A percentile compares a stretch with the other conserved stretches of the same genome.
phyloP scores from a whole-genome alignment of 2,888 invertebrate species.

The Brachyptera putata region DNA sequence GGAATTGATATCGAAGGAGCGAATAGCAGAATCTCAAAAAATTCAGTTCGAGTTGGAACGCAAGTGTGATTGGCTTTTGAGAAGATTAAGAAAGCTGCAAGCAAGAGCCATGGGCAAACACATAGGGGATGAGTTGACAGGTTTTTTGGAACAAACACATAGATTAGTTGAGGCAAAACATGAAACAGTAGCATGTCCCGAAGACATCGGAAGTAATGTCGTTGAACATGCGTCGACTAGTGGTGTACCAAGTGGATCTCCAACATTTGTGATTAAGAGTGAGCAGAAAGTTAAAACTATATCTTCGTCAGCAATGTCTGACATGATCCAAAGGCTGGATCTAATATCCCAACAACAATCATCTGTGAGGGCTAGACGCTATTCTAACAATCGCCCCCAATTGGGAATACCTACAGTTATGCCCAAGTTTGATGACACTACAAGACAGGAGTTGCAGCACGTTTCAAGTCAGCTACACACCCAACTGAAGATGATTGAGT shows the following conservation, averaged over 20 bases:
- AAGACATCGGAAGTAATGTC: background rate
- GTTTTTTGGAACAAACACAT: constrained; percentile 58
- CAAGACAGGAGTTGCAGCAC: constrained; percentile 43
- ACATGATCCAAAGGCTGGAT: constrained; percentile 53
- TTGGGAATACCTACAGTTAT: background rate
- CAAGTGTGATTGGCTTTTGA: constrained; percentile 65
- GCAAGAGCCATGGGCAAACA: constrained; percentile 70
- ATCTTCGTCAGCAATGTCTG: constrained; percentile 53
- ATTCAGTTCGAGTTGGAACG: constrained; percentile 61
- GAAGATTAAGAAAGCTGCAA: constrained; percentile 73
- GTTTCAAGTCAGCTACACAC: constrained; percentile 69
- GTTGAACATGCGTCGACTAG: background rate
- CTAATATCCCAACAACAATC: constrained; percentile 46
- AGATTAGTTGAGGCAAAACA: background rate
- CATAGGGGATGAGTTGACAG: constrained; percentile 71
- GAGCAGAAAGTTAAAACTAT: constrained; percentile 40
- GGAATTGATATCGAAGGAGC: constrained; percentile 45
- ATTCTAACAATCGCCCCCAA: background rate
- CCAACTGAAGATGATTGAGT: constrained; percentile 69
- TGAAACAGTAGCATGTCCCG: background rate
- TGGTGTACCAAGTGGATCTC: background rate
- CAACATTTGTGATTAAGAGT: background rate
- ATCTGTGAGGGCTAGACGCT: constrained; percentile 46
- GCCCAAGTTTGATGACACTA: constrained; percentile 14
- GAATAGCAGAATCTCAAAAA: constrained; percentile 50